phyloP scores from a whole-genome alignment of 2,888 invertebrate species.

The Cerceris ruficornis region DNA sequence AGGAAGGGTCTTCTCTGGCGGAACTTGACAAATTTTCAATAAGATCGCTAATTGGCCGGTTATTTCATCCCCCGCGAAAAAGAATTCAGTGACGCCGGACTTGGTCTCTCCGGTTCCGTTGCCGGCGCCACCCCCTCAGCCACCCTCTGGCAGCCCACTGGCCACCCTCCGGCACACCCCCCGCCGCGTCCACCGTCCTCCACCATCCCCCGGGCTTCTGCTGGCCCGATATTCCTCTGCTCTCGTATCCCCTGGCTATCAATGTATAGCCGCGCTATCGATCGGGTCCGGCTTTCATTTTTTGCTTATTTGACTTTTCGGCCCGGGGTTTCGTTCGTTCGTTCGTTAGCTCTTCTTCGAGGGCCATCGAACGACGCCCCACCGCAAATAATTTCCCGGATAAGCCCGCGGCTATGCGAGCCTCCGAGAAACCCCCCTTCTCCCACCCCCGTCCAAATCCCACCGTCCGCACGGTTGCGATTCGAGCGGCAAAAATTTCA shows the following conservation, averaged over 20 bases:
- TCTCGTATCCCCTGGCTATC: conserved; percentile 70
- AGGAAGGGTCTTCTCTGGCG: conserved; percentile 30
- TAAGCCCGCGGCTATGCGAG: conserved; percentile 50
- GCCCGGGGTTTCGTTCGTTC: conserved; percentile 63
- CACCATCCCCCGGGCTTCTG: neutral
- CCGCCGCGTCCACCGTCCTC: conserved; percentile 1
- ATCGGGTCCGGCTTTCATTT: conserved; percentile 74
- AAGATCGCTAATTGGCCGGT: conserved; percentile 71
- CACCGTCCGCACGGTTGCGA: neutral
- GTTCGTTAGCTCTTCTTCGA: conserved; percentile 74
- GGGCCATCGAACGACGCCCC: conserved; percentile 71
- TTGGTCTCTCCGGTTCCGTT: conserved; percentile 27
- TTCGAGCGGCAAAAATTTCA: conserved; percentile 27
- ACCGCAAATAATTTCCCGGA: conserved; percentile 68
- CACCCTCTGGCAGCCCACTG: no score
- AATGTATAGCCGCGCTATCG: conserved; percentile 70
- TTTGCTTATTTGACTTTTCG: conserved; percentile 76
- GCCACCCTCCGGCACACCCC: neutral
- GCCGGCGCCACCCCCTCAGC: conserved; percentile 19
- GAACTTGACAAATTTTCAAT: conserved; percentile 72
- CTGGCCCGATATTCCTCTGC: conserved; percentile 56
- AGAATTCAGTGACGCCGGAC: conserved; percentile 64
- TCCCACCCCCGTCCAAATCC: neutral
- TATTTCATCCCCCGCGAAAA: conserved; percentile 66
- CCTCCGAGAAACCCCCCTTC: conserved; percentile 17